These are phyloP conservation scores for Mastacembelus armatus DNA, from an alignment of 2,797 vertebrate genomes.

Conservation along the genomic window DNA sequence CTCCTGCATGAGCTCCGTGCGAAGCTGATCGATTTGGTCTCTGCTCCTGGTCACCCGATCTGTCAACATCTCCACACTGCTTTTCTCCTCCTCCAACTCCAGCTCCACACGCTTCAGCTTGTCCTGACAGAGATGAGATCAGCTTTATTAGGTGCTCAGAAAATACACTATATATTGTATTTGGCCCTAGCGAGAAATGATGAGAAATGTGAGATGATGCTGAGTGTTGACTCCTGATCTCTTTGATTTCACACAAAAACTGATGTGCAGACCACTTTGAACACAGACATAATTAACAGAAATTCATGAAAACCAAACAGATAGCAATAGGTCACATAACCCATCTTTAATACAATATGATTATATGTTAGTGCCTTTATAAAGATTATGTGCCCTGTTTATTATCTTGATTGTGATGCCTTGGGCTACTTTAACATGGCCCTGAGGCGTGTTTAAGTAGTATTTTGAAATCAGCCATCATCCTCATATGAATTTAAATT, in stretches of 20 bases:
- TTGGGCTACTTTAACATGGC: not conserved
- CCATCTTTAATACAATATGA: not conserved
- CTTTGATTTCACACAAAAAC: not conserved
- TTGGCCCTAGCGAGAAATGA: not conserved
- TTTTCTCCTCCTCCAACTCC: constrained; percentile 93
- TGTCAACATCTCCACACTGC: constrained; percentile 88
- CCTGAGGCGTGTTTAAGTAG: too few relatives aligned
- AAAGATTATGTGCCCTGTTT: not conserved
- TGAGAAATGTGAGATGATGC: too few relatives aligned
- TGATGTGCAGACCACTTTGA: not conserved
- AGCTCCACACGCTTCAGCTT: constrained; percentile 90
- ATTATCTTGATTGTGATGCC: not conserved
- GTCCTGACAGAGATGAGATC: constrained; percentile 80
- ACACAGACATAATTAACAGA: too few relatives aligned
- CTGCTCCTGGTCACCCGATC: constrained; percentile 90
- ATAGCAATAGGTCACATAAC: not conserved
- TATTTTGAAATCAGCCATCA: too few relatives aligned
- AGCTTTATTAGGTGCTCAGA: not conserved
- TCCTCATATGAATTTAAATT: not conserved
- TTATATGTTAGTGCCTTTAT: not conserved
- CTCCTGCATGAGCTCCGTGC: constrained; percentile 94
- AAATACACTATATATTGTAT: not conserved
- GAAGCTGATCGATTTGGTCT: constrained; percentile 95
- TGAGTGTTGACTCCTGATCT: not conserved
- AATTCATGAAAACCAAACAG: not conserved